phyloP scores from a whole-genome alignment of 2,797 vertebrate genomes.

The Buphagus erythrorhynchus region DNA sequence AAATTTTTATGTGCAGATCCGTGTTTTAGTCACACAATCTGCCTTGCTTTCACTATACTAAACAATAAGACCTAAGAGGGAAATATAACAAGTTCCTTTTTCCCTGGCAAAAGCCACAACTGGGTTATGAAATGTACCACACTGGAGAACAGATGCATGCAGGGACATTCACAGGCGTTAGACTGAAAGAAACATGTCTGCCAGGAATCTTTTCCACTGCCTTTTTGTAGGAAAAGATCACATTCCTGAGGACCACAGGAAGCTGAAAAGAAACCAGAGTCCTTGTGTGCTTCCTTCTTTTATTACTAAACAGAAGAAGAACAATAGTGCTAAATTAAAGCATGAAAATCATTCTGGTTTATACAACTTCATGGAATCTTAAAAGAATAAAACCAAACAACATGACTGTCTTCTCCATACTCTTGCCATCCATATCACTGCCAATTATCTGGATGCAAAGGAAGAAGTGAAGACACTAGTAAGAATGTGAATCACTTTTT shows the following conservation, averaged over 20 bases:
- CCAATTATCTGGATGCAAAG: not conserved
- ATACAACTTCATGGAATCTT: not conserved
- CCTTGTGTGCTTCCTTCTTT: not conserved
- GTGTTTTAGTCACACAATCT: not conserved
- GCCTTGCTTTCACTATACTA: not conserved
- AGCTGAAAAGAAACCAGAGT: not conserved
- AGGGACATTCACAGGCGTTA: not conserved
- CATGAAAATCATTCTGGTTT: not conserved
- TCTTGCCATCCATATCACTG: not conserved
- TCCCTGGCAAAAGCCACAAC: not conserved
- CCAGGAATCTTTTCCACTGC: not conserved
- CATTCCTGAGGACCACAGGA: not conserved
- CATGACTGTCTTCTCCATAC: not conserved
- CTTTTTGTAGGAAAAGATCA: not conserved
- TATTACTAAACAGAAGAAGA: not conserved
- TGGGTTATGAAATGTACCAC: not conserved
- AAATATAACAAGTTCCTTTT: not conserved
- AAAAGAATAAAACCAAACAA: not conserved
- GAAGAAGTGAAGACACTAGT: not conserved
- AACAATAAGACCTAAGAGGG: not conserved
- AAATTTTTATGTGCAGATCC: not conserved
- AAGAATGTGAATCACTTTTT: not conserved
- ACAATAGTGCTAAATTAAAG: conserved; percentile 5
- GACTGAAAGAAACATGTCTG: not conserved
- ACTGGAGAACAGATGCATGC: not conserved